phyloP scores from a whole-genome alignment of 2,888 invertebrate species.

The Eupeodes luniger region DNA sequence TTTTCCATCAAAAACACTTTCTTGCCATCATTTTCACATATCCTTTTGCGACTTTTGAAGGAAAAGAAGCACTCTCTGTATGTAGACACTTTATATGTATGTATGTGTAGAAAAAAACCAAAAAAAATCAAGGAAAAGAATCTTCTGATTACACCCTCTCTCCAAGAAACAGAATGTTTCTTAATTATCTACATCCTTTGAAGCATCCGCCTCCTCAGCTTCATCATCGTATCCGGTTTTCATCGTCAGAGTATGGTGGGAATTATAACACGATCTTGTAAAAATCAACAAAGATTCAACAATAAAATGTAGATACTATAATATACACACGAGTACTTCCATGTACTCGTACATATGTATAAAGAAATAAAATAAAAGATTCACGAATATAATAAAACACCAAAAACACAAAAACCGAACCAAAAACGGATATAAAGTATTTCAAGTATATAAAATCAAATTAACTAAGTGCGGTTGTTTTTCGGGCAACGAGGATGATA shows the following conservation, averaged over 20 bases:
- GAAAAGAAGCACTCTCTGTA: neutral
- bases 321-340: no score
- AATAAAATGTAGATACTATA: neutral
- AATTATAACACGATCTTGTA: constrained; percentile 50
- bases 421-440: constrained; percentile 21
- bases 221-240: neutral
- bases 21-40: constrained; percentile 41
- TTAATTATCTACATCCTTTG: constrained; percentile 65
- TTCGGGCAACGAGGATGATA: neutral
- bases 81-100: neutral
- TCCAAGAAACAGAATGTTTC: constrained; percentile 59
- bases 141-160: constrained; percentile 46
- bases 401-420: constrained; percentile 34
- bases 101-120: neutral
- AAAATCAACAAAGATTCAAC: constrained; percentile 60
- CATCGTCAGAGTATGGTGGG: neutral
- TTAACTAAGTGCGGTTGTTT: constrained; percentile 52
- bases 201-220: neutral
- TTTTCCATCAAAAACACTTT: constrained; percentile 31
- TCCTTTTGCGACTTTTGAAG: constrained; percentile 29
- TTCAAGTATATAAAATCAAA: constrained; percentile 47
- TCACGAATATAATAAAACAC: constrained; percentile 34
- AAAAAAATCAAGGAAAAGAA: neutral
- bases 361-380: constrained; percentile 29
- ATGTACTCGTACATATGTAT: no score